Conservation (phyloP, 2,888 invertebrate species). For the Micropterix aruncella region DNA sequence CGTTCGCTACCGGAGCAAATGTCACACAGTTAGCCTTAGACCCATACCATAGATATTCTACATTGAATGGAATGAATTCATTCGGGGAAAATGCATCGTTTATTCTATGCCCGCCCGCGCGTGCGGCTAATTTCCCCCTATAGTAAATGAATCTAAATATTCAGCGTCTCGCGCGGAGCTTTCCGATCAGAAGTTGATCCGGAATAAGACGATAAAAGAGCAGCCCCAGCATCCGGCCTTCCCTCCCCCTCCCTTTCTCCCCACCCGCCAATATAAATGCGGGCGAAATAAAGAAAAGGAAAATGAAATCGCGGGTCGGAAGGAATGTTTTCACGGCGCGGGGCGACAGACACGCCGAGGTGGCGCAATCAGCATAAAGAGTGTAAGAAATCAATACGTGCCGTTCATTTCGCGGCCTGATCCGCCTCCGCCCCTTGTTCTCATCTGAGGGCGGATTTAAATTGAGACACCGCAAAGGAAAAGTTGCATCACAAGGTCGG, state of each 20-base stretch:
- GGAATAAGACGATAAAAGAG: not conserved
- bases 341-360: conserved; percentile 22
- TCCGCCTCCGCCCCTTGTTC: too few species aligned
- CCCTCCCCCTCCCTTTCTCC: not conserved
- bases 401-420: not conserved
- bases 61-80: too few species aligned
- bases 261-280: not conserved
- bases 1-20: too few species aligned
- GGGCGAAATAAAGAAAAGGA: not conserved
- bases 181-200: not conserved
- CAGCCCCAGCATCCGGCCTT: not conserved
- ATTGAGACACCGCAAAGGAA: too few species aligned
- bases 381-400: conserved; percentile 40
- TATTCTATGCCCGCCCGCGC: too few species aligned
- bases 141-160: not conserved
- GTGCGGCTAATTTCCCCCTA: not conserved
- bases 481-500: too few species aligned
- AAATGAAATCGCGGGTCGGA: not conserved
- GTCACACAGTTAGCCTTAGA: too few species aligned
- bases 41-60: too few species aligned
- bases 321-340: not conserved
- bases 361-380: conserved; percentile 45
- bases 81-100: too few species aligned
- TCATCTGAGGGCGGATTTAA: too few species aligned
- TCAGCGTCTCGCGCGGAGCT: not conserved